Evolutionary conservation across 1,140 invertebrate genomes (phyloP).

Genomic region (Papilio aristodemus): DNA sequence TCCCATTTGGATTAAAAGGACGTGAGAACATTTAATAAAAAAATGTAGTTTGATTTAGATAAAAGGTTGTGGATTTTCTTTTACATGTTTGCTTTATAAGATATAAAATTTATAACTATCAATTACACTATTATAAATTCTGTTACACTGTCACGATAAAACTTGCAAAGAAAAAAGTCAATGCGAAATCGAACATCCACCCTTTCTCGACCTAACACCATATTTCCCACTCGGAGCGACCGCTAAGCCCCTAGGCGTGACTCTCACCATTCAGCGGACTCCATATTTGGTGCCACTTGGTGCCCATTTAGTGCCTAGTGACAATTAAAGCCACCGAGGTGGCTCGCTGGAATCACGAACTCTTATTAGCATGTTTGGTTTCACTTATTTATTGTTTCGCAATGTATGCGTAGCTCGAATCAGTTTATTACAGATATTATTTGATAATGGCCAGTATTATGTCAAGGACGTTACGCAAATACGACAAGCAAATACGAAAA

Average conservation of each 20-base stretch:
- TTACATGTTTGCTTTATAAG: neutral
- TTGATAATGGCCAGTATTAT: neutral
- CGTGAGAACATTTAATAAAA: neutral
- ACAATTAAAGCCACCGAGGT: slow-evolving; percentile 55
- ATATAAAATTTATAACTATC: neutral
- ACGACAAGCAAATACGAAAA: too few relatives aligned
- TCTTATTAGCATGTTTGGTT: slow-evolving; percentile 55
- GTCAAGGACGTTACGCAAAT: neutral
- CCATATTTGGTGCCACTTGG: slow-evolving; percentile 53
- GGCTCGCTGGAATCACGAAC: slow-evolving; percentile 49
- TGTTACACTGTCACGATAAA: neutral
- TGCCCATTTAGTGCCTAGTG: slow-evolving; percentile 51
- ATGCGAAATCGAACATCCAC: slow-evolving; percentile 39
- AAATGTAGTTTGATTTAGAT: too few relatives aligned
- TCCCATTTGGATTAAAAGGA: neutral
- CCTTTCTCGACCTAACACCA: slow-evolving; percentile 43
- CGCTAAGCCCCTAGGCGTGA: slow-evolving; percentile 49
- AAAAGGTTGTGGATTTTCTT: too few relatives aligned
- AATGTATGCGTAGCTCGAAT: slow-evolving; percentile 38
- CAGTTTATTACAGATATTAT: neutral
- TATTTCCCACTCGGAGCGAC: slow-evolving; percentile 46
- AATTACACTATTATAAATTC: neutral
- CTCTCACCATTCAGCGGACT: slow-evolving; percentile 38
- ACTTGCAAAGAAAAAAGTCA: neutral
- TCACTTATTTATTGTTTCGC: slow-evolving; percentile 51